Evolutionary conservation across 1,140 invertebrate genomes (phyloP).

Genomic region (Theocolax elegans): DNA sequence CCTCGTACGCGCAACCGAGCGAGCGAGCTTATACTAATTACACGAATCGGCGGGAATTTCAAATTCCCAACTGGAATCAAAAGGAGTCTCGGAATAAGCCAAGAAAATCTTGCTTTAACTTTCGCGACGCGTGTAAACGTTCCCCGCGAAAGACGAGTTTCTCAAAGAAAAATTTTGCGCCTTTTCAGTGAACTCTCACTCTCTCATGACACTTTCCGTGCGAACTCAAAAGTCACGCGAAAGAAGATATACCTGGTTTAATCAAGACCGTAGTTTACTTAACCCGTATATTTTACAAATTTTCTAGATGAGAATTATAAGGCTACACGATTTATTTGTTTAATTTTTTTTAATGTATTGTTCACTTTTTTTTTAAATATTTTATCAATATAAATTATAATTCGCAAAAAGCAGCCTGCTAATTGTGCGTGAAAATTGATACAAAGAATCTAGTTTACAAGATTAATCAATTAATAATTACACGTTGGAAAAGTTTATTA

Average conservation of each 20-base stretch:
- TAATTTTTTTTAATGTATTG: too few species aligned
- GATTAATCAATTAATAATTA: too few species aligned
- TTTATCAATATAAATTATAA: too few species aligned
- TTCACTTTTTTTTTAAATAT: too few species aligned
- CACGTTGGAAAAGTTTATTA: too few species aligned
- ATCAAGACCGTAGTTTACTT: not conserved
- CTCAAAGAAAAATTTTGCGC: slow-evolving; percentile 23
- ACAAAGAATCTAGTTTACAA: too few species aligned
- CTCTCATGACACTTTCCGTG: not conserved
- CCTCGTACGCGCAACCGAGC: not conserved
- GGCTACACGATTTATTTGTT: too few species aligned
- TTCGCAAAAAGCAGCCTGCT: too few species aligned
- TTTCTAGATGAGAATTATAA: too few species aligned
- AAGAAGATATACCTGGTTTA: not conserved
- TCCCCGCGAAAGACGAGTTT: too few species aligned
- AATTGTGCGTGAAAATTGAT: too few species aligned
- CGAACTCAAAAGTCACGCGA: not conserved
- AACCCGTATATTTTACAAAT: too few species aligned
- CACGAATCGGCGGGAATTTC: slow-evolving; percentile 12
- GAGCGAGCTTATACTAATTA: slow-evolving; percentile 25
- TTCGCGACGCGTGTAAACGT: not conserved
- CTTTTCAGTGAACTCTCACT: not conserved
- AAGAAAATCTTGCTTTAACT: slow-evolving; percentile 2
- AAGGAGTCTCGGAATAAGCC: not conserved
- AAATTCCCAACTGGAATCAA: slow-evolving; percentile 7